These are phyloP conservation scores for Sebastes goodei DNA, from an alignment of 2,797 vertebrate species.

Conservation along the genomic window DNA sequence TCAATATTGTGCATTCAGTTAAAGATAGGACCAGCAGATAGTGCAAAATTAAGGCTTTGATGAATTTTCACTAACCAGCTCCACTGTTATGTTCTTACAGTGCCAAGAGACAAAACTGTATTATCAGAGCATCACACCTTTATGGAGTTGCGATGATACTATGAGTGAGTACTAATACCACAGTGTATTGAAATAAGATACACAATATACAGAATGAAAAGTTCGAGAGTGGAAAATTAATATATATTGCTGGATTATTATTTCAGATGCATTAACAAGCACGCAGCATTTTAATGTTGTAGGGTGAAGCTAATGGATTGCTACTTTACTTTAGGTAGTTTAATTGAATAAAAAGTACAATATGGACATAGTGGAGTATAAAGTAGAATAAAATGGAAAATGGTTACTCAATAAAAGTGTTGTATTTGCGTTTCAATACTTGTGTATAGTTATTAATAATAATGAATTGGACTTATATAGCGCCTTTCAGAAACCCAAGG, in stretches of 20 bases:
- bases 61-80: constrained; percentile 8
- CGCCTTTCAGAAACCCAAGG: no score
- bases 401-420: background rate
- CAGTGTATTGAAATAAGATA: background rate
- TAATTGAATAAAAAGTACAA: background rate
- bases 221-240: background rate
- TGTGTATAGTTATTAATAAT: background rate
- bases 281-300: background rate
- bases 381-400: background rate
- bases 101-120: background rate
- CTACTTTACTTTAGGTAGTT: background rate
- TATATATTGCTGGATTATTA: background rate
- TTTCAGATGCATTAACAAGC: background rate
- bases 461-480: no score
- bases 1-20: constrained; percentile 35
- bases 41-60: constrained; percentile 10
- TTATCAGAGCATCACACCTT: background rate
- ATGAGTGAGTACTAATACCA: background rate
- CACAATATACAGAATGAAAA: background rate
- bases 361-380: background rate
- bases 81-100: background rate
- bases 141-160: background rate
- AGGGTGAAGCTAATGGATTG: background rate
- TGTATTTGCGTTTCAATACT: background rate
- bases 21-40: constrained; percentile 23